These are phyloP conservation scores for Digitonthophagus gazella DNA, from an alignment of 2,888 invertebrate genomes.

Conservation along the genomic window DNA sequence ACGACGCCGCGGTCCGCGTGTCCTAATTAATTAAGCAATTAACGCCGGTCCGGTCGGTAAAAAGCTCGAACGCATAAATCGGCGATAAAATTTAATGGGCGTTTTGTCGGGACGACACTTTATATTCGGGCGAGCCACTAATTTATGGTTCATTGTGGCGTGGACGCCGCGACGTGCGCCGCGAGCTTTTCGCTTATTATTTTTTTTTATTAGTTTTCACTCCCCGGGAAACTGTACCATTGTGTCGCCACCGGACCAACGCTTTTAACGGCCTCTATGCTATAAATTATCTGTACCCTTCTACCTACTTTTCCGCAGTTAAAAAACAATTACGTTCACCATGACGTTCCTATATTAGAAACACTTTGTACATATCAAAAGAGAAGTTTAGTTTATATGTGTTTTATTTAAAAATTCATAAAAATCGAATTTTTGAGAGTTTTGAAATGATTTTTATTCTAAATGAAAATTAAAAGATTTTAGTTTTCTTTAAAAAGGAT, in stretches of 20 bases:
- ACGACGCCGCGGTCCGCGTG: not conserved
- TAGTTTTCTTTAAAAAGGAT: too few species aligned
- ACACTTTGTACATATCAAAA: too few species aligned
- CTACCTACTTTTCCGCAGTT: too few species aligned
- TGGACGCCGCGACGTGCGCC: too few species aligned
- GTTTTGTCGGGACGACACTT: conserved; percentile 25
- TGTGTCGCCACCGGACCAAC: not conserved
- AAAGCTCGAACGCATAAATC: conserved; percentile 26
- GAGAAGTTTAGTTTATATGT: too few species aligned
- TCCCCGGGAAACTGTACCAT: not conserved
- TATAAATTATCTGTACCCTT: not conserved
- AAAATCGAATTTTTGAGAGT: too few species aligned
- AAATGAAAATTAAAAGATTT: too few species aligned
- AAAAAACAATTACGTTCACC: too few species aligned
- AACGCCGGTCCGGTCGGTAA: conserved; percentile 16
- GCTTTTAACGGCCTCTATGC: not conserved
- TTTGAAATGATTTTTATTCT: too few species aligned
- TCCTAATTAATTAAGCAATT: conserved; percentile 18
- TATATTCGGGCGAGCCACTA: conserved; percentile 21
- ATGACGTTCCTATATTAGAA: too few species aligned
- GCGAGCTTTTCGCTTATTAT: conserved; percentile 22
- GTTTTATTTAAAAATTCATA: too few species aligned
- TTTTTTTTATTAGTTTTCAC: conserved; percentile 23
- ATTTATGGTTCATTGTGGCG: conserved; percentile 27
- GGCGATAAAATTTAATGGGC: conserved; percentile 26